Base-by-base conservation (phyloP, 2,888 invertebrate genomes). In the Drosophila histrio region DNA sequence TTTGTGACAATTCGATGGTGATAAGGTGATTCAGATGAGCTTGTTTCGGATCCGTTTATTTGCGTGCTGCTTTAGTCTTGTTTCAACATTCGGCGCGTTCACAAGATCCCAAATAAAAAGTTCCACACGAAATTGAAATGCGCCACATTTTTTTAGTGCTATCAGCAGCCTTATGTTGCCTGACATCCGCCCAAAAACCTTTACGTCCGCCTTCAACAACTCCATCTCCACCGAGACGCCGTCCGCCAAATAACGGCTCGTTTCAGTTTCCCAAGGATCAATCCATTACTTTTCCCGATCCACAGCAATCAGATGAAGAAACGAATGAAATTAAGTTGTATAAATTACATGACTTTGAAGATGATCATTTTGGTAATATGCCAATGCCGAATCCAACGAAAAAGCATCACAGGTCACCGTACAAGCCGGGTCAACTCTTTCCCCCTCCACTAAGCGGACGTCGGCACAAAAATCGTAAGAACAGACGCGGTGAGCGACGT, bases 401-500 rank as follows among this genome's bases (percentile, higher is more conserved):
- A 13, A 36, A 39, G 1, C 60, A 54, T 6, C 41, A 30, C 3
- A 46, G n/a, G 2, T 41, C 67, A 8, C 47, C 57, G 0, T 54
- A 52, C 2, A 41, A 28, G 1, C 88, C 84, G 1, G 84, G 84
- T 1, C 78, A 88, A 32, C 75, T 61, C 19, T 84, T 77, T 49
- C 84, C 84, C 0, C 83, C 88, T 11, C 77, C 88, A 0, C 62
- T 65, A 0, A 62, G 50, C 15, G 72, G 76, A 3, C 28, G 46
- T 4, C 36, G 43, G 9, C 26, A 60, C 3, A 75, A 73, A 11
- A 62, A 44, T 6, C 67, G 19, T 2, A 62, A 69, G 5, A 39
- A 49, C 11, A 62, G 22, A n/a, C 46, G 26, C 17, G 41, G 44
- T 4, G 28, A 44, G 0, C 46, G 43, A 1, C 77, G 64, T 3